phyloP scores from a whole-genome alignment of 2,888 invertebrate genomes.

The Microctonus brassicae region DNA sequence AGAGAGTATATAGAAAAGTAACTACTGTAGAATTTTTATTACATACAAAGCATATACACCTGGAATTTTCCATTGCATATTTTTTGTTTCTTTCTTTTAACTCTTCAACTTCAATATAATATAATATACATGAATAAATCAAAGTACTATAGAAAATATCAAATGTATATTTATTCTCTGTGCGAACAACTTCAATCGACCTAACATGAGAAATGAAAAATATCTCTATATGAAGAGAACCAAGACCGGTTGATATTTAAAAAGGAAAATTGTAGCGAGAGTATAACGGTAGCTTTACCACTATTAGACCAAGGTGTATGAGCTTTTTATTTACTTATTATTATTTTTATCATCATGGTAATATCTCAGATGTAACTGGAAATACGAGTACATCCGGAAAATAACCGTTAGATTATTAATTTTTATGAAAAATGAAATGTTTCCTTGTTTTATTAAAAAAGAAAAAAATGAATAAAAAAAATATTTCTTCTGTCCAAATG shows the following conservation, averaged over 20 bases:
- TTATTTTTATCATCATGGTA: not conserved
- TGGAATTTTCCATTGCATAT: too few relatives aligned
- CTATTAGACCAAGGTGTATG: conserved; percentile 9
- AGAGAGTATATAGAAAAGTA: too few relatives aligned
- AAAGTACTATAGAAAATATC: too few relatives aligned
- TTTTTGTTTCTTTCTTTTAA: not conserved
- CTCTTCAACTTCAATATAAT: not conserved
- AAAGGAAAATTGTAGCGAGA: conserved; percentile 19
- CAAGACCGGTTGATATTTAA: not conserved
- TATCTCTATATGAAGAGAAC: not conserved
- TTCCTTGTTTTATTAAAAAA: not conserved
- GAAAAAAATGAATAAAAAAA: too few relatives aligned
- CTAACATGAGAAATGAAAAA: conserved; percentile 12
- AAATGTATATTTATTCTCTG: not conserved
- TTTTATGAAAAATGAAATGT: conserved; percentile 8
- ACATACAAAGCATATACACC: too few relatives aligned
- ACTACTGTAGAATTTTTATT: not conserved
- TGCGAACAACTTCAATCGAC: not conserved
- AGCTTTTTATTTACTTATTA: not conserved
- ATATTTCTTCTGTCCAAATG: not conserved
- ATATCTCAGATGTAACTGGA: conserved; percentile 1
- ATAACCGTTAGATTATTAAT: conserved; percentile 23
- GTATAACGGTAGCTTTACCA: conserved; percentile 19
- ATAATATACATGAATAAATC: too few relatives aligned
- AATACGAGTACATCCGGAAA: conserved; percentile 9